Percentiles rank a stretch among this genome's conserved stretches.
These are phyloP conservation scores for Chiroxiphia lanceolata DNA, from an alignment of 2,797 vertebrate genomes.

Conservation along the genomic window DNA sequence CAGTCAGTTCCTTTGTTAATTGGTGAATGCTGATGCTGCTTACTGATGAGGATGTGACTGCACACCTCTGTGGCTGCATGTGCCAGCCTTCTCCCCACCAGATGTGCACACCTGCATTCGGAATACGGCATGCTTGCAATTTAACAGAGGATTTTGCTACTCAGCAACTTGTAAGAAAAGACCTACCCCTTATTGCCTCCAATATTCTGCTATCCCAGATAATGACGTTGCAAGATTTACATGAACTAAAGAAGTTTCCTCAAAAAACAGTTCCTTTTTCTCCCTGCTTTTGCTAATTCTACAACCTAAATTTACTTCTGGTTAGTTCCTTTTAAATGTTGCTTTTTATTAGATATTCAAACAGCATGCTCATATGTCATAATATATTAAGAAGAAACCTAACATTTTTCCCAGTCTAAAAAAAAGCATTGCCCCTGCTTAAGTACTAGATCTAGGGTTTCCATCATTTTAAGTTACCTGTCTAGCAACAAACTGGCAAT, in stretches of 20 bases:
- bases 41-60: accelerated
- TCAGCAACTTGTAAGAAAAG: background rate
- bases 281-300: background rate
- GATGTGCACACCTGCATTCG: background rate
- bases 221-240: background rate
- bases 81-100: background rate
- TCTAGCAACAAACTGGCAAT: background rate
- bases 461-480: background rate
- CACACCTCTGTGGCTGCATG: background rate
- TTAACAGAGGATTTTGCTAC: background rate
- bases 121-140: background rate
- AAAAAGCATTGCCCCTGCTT: background rate
- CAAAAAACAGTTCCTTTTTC: background rate
- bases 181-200: background rate
- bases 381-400: background rate
- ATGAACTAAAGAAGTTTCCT: background rate
- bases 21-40: background rate
- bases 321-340: background rate
- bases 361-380: background rate
- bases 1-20: background rate
- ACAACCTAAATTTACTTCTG: background rate
- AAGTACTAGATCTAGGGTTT: background rate
- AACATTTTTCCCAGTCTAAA: background rate
- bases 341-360: background rate
- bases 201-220: background rate